A percentile compares a stretch with the other conserved stretches of the same genome.
Conservation (phyloP, 2,888 invertebrate species). For the Drosophila sordidula region DNA sequence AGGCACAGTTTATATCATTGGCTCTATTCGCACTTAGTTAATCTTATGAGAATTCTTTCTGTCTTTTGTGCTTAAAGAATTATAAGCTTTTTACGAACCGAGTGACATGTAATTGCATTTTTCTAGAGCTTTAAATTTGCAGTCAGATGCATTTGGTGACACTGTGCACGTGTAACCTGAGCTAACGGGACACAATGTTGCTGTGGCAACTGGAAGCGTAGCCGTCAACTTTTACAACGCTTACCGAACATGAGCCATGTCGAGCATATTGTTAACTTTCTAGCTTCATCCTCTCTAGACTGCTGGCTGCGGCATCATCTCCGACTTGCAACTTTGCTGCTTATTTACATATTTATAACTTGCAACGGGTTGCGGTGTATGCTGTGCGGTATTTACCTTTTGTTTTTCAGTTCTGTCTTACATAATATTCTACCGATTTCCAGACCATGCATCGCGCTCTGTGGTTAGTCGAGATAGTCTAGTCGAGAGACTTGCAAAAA, state of each 20-base stretch:
- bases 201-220: slow-evolving; percentile 30
- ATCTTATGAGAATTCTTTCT: not conserved
- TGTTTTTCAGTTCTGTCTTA: slow-evolving; percentile 53
- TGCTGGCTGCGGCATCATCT: slow-evolving; percentile 37
- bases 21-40: not conserved
- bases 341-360: slow-evolving; percentile 78
- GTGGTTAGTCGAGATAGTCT: slow-evolving; percentile 13
- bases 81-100: too few species aligned
- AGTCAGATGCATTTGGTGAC: not conserved
- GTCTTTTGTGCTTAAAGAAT: not conserved
- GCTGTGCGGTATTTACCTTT: slow-evolving; percentile 45
- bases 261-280: slow-evolving; percentile 69
- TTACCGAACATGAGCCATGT: slow-evolving; percentile 61
- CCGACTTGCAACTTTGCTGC: slow-evolving; percentile 66
- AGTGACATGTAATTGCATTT: too few species aligned
- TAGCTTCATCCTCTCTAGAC: slow-evolving; percentile 38
- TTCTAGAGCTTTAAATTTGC: not conserved
- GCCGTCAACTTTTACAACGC: slow-evolving; percentile 57
- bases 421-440: slow-evolving; percentile 71
- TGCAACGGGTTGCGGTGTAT: slow-evolving; percentile 26
- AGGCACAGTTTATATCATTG: too few species aligned
- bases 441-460: slow-evolving; percentile 18
- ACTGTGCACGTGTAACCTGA: slow-evolving; percentile 24
- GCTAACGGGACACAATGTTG: slow-evolving; percentile 45
- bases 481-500: slow-evolving; percentile 5